A percentile compares a stretch with the other conserved stretches of the same genome.
These are phyloP conservation scores for Ailurus styani DNA, from an alignment of 2,113 vertebrate species.

Conservation along the genomic window DNA sequence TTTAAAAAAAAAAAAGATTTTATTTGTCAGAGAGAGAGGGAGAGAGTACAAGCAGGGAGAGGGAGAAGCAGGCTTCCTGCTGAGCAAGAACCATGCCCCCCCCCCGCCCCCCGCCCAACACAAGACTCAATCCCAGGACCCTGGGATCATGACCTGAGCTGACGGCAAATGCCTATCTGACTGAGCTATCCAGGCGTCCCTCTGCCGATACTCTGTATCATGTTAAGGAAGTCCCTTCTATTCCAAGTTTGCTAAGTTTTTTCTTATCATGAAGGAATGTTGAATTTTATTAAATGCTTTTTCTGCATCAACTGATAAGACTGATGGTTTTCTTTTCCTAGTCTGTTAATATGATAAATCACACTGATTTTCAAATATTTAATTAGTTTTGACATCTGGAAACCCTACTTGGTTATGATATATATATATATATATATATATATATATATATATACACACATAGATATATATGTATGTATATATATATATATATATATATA, in stretches of 20 bases:
- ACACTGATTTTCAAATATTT: background rate
- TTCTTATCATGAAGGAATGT: background rate
- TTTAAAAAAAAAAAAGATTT: too few species aligned
- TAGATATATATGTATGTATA: too few species aligned
- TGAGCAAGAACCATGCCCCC: too few species aligned
- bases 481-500: background rate
- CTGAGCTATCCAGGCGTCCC: too few species aligned
- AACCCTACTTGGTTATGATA: background rate
- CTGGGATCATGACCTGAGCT: too few species aligned
- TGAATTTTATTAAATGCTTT: background rate
- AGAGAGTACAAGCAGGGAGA: too few species aligned
- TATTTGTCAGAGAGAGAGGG: too few species aligned
- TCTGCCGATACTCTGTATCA: background rate
- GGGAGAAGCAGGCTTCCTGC: too few species aligned
- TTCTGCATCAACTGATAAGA: background rate
- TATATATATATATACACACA: background rate
- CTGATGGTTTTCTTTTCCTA: background rate
- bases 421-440: background rate
- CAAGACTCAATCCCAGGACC: too few species aligned
- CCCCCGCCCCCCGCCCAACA: too few species aligned
- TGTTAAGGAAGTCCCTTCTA: background rate
- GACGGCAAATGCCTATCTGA: too few species aligned
- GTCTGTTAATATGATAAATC: background rate
- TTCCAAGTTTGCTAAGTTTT: background rate
- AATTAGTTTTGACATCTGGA: background rate